These are phyloP conservation scores for Erythrolamprus reginae DNA, from an alignment of 2,113 vertebrate species.

Conservation along the genomic window DNA sequence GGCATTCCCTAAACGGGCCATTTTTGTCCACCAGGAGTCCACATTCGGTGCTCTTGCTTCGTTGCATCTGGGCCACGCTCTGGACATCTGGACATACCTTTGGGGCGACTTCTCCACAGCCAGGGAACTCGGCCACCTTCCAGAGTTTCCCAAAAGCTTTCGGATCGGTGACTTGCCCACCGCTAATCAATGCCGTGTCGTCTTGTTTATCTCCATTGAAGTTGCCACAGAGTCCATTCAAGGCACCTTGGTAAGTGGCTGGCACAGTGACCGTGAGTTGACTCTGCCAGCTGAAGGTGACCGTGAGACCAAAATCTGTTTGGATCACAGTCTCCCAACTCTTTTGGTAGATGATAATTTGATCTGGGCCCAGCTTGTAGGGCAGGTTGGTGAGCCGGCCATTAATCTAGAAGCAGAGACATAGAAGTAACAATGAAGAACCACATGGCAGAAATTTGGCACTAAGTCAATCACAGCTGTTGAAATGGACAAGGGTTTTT, in stretches of 20 bases:
- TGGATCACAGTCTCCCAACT: slow-evolving; percentile 3
- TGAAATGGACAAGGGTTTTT: background rate
- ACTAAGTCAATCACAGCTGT: background rate
- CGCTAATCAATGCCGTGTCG: background rate
- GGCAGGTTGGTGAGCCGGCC: slow-evolving; percentile 61
- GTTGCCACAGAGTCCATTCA: slow-evolving; percentile 83
- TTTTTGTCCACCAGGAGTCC: slow-evolving; percentile 18
- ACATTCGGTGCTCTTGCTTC: slow-evolving; percentile 23
- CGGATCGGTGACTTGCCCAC: background rate
- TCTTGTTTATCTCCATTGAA: slow-evolving; percentile 55
- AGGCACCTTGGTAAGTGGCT: slow-evolving; percentile 56
- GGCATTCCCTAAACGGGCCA: slow-evolving; percentile 46
- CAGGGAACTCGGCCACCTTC: slow-evolving; percentile 5
- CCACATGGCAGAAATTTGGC: background rate
- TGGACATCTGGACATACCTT: slow-evolving; percentile 12
- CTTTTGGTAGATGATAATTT: slow-evolving; percentile 48
- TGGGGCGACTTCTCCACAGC: slow-evolving; percentile 23
- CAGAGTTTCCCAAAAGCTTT: slow-evolving; percentile 12
- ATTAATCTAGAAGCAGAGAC: slow-evolving; percentile 55
- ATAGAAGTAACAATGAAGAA: background rate
- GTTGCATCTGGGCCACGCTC: background rate
- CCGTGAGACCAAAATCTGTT: slow-evolving; percentile 46
- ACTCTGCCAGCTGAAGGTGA: slow-evolving; percentile 70
- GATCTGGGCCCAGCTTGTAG: slow-evolving; percentile 35
- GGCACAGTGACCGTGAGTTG: slow-evolving; percentile 58